Conservation (phyloP, 2,113 vertebrate genomes). For the Chauna torquata region DNA sequence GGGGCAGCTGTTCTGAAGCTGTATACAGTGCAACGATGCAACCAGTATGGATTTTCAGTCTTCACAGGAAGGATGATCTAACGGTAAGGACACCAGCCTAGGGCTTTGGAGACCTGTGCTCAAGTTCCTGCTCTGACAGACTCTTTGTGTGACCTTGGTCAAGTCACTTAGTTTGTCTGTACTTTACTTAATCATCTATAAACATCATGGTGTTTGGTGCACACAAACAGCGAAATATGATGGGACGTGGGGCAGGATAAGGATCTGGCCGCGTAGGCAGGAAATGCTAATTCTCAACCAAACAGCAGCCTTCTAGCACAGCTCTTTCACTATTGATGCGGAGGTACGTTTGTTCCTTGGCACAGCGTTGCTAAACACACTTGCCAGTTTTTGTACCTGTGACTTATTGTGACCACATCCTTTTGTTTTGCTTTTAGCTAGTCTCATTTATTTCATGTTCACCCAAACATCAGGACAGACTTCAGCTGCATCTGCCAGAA, state of each 20-base stretch:
- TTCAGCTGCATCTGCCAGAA: background rate
- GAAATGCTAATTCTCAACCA: background rate
- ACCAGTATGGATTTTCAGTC: slow-evolving; percentile 48
- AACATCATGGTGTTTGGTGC: background rate
- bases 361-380: background rate
- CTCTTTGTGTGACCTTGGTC: background rate
- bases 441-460: background rate
- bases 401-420: background rate
- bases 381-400: background rate
- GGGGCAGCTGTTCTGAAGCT: slow-evolving; percentile 22
- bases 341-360: rapidly evolving
- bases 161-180: background rate
- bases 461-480: background rate
- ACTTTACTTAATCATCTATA: background rate
- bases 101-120: background rate
- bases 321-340: rapidly evolving
- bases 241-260: background rate
- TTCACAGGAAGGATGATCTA: slow-evolving; percentile 11
- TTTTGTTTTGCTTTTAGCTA: background rate
- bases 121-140: background rate
- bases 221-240: background rate
- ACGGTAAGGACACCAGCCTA: background rate
- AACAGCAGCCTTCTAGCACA: rapidly evolving
- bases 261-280: background rate
- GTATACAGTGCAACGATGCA: background rate